Base-by-base conservation (phyloP, 1,140 invertebrate genomes). In the Sarcophaga bullata region DNA sequence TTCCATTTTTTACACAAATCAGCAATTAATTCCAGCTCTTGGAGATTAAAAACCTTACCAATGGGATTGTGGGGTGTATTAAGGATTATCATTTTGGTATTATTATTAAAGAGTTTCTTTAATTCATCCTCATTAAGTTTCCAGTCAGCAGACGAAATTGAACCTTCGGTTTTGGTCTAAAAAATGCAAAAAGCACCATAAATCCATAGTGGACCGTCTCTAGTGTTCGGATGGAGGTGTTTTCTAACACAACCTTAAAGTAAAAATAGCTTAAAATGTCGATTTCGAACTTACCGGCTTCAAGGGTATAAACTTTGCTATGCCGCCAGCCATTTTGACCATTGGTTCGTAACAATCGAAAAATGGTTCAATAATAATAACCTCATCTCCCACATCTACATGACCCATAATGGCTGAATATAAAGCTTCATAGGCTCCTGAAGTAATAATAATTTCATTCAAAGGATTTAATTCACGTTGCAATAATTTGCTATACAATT, bases 341-440 rank as follows among this genome's bases (percentile, higher is more conserved):
- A 99, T 98, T 3, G 98, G 97, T 83, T 96, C 96, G 89, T 99
- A 99, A 88, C 98, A 99, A 90, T 99, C 98, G 90, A 98, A 99
- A 90, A 96, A 99, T 9, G 98, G 98, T 90, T 99, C 98, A 84
- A 99, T 98, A 48, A 99, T 97, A 84, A 99, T 98, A 83, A 98
- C 97, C 90, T 99, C 97, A 91, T 96, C 95, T 3, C 96, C 97
- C 73, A 92, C 92, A 85, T 95, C 95, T 9, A 98, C 93, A 86
- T 97, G 94, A 37, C 97, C 97, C 91, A 95, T 91, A 82, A 99
- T 94, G 17, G 95, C 91, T 84, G 94, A 95, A 90, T 94, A 98
- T 0, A 98, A 90, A n/a, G 95, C 95, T 90, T 98, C 97, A 90
- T 99, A 99, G 10, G 98, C 98, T 58, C 98, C 98, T 82, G 92